A percentile compares a stretch with the other conserved stretches of the same genome.
Evolutionary conservation across 2,113 vertebrate genomes (phyloP).

Genomic region (Entosphenus tridentatus): DNA sequence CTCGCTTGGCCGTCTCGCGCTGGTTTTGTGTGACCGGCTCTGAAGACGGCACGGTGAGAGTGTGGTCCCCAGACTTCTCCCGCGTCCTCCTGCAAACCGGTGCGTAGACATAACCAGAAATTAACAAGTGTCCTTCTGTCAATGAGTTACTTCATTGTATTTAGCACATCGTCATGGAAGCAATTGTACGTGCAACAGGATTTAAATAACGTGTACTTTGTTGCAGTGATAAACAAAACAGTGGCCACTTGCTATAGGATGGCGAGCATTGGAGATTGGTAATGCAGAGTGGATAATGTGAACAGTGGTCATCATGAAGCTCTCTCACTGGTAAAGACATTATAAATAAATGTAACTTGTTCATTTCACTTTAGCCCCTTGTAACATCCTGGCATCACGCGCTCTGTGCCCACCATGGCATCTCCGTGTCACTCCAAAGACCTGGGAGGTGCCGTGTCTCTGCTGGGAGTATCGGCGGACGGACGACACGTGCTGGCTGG

Average conservation of each 20-base stretch:
- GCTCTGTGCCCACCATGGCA: not conserved
- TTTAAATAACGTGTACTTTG: too few relatives aligned
- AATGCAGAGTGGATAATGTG: too few relatives aligned
- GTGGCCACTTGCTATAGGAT: too few relatives aligned
- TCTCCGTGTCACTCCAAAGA: constrained; percentile 21
- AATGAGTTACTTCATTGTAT: too few relatives aligned
- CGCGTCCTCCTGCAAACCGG: constrained; percentile 52
- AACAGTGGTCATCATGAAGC: too few relatives aligned
- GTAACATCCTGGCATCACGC: not conserved
- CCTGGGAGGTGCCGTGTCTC: constrained; percentile 45
- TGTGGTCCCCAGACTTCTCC: constrained; percentile 76
- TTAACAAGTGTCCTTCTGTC: not conserved
- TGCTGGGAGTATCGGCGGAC: constrained; percentile 32
- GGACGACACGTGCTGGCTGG: constrained; percentile 37
- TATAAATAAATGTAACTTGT: too few relatives aligned
- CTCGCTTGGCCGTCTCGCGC: constrained; percentile 45
- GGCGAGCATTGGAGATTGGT: too few relatives aligned
- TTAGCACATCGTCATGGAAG: too few relatives aligned
- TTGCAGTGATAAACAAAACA: too few relatives aligned
- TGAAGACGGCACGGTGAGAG: constrained; percentile 55
- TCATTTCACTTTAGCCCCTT: too few relatives aligned
- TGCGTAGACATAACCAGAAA: constrained; percentile 16
- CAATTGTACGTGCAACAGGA: too few relatives aligned
- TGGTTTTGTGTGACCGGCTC: constrained; percentile 51
- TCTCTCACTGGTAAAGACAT: too few relatives aligned